phyloP scores from a whole-genome alignment of 2,797 vertebrate genomes.

The Pachyuromys duprasi region DNA sequence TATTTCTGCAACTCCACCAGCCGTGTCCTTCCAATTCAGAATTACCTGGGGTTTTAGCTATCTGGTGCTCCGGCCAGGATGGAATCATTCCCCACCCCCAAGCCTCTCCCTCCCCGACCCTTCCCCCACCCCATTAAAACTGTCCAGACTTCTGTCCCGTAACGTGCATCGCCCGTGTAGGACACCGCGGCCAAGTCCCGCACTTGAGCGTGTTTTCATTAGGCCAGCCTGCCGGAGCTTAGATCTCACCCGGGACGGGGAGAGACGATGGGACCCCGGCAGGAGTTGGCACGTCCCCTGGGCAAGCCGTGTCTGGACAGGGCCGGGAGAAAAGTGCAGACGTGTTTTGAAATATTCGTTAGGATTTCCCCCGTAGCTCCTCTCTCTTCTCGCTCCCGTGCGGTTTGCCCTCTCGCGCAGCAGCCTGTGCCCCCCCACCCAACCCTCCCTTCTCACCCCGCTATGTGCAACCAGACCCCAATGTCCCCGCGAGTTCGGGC shows the following conservation, averaged over 20 bases:
- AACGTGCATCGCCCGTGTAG: not conserved
- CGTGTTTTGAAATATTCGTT: not conserved
- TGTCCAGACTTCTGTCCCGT: not conserved
- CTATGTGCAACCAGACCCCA: not conserved
- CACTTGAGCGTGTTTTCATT: not conserved
- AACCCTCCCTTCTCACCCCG: not conserved
- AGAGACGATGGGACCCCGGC: not conserved
- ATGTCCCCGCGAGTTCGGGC: not conserved
- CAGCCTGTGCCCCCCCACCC: not conserved
- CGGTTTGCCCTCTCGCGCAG: not conserved
- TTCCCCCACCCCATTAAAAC: not conserved
- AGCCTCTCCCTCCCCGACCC: too few relatives aligned
- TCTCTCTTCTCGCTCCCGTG: not conserved
- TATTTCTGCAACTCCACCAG: not conserved
- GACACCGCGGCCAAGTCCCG: not conserved
- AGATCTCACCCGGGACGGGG: not conserved
- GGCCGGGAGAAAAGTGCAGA: not conserved
- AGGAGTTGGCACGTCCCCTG: not conserved
- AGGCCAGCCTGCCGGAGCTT: not conserved
- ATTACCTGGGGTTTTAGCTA: not conserved
- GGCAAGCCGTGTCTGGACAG: accelerated
- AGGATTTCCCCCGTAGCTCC: not conserved
- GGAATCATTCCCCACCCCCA: not conserved
- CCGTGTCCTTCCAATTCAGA: not conserved
- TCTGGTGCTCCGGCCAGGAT: not conserved